Conservation (phyloP, 2,113 vertebrate species). For the Phocoena phocoena region DNA sequence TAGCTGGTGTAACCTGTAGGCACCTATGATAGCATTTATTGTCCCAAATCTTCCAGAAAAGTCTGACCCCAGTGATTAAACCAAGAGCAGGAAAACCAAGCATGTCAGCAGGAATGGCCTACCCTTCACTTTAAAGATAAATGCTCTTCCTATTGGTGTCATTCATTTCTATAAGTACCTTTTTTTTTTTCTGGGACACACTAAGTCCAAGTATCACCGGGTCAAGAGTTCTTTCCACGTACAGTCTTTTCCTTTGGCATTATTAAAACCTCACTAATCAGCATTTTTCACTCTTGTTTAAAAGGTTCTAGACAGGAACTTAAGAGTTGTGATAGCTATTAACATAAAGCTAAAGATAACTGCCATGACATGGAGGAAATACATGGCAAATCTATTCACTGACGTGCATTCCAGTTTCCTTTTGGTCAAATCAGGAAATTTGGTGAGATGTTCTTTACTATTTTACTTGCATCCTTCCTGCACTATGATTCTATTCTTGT, state of each 20-base stretch:
- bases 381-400: not conserved
- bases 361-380: not conserved
- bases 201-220: not conserved
- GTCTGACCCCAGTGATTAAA: not conserved
- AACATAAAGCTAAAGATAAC: not conserved
- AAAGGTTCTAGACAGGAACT: not conserved
- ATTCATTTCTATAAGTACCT: not conserved
- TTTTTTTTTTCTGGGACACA: not conserved
- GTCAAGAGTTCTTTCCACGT: not conserved
- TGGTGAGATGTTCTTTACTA: not conserved
- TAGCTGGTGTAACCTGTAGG: not conserved
- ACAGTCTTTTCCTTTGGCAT: not conserved
- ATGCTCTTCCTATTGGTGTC: not conserved
- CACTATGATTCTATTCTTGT: not conserved
- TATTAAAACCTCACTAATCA: not conserved
- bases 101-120: not conserved
- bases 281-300: not conserved
- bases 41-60: not conserved
- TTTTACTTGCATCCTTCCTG: not conserved
- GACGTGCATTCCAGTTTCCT: not conserved
- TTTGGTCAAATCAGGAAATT: not conserved
- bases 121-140: not conserved
- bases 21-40: not conserved
- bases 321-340: not conserved
- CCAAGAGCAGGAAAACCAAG: not conserved